Base-by-base conservation (phyloP, 2,797 vertebrate species). In the Threskiornis aethiopicus region DNA sequence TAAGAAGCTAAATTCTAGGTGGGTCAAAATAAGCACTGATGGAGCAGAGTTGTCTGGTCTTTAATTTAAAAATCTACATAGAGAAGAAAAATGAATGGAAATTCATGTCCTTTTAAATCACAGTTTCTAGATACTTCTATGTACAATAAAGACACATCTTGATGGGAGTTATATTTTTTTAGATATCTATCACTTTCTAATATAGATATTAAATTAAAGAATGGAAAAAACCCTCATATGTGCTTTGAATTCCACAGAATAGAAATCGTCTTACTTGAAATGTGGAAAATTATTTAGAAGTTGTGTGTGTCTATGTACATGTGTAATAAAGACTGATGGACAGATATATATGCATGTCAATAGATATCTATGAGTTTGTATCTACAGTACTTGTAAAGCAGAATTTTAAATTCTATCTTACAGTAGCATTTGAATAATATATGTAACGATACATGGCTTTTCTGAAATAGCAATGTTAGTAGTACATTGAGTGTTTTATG, bases 241-340 rank as follows among this genome's bases (percentile, higher is more conserved):
- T 81, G 13, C 9, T 37, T 82, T 37, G 4, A 52, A 66, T 93
- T 79, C 21, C 28, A 19, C 0, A 0, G 9, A 75, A 72, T 11
- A 67, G 1, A 64, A 78, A 67, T 33, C 66, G 4, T 72, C 15
- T 82, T 51, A 18, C 41, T 61, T 69, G 39, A 91, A 62, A 86
- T 28, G 16, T 33, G 4, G 39, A 72, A 69, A 89, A 69, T 65
- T 3, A 73, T 73, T 77, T 72, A 64, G 42, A 51, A 57, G 54
- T 13, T 18, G 2, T 33, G 17, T 2, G 3, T 8, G 9, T n/a
- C 17, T 26, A 22, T 6, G 5, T 15, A 8, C 3, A 1, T 15
- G 5, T 58, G 11, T 65, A 62, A 46, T 33, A 66, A 65, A 87
- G 51, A 25, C 26, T 55, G 46, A 89, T 55, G 39, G 22, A 82